Evolutionary conservation across 2,888 invertebrate species (phyloP), one percentile per base, ranked within the genome.

Genomic region (Patella ulyssiponensis): DNA sequence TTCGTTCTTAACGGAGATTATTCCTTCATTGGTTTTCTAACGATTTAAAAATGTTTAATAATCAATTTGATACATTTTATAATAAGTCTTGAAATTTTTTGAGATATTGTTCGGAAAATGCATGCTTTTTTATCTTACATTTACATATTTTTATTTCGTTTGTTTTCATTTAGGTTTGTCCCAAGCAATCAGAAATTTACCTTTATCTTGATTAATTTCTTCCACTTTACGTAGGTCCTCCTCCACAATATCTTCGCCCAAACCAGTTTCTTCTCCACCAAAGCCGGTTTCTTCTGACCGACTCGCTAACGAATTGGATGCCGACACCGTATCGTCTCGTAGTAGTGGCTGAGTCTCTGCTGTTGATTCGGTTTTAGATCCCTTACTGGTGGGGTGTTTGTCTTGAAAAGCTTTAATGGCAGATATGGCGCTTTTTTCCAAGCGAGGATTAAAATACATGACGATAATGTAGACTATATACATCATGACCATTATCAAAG

Each of bases 381-480:
- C 82, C 0, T 81, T 81, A 2, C 69, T 33, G 17, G 69, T 77
- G 1, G 53, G 69, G 70, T 23, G 52, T 64, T 17, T 71, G 20
- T 27, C 33, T 5, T 33, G 71, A 44, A 73, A 79, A 27, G 58
- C 74, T 11, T 74, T 17, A 17, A 73, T 15, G 14, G 78, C 17
- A 12, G 23, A 33, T 27, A 73, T 27, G 52, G 80, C 75, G 23
- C 17, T 64, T 11, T 23, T 76, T 71, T 88, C 87, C 58, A 89
- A 92, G 15, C 93, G 92, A 0, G 94, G 92, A 92, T 98, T 98
- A 92, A 95, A 97, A 81, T 95, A 95, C 86, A 98, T 94, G 74
- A 92, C 95, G 12, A 96, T 91, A 92, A 97, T 97, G 93, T 98
- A 98, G 51, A 96, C 93, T 0, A 94, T 94, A 92, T 98, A 98